Base-by-base conservation (phyloP, 2,113 vertebrate species). In the Saguinus midas region DNA sequence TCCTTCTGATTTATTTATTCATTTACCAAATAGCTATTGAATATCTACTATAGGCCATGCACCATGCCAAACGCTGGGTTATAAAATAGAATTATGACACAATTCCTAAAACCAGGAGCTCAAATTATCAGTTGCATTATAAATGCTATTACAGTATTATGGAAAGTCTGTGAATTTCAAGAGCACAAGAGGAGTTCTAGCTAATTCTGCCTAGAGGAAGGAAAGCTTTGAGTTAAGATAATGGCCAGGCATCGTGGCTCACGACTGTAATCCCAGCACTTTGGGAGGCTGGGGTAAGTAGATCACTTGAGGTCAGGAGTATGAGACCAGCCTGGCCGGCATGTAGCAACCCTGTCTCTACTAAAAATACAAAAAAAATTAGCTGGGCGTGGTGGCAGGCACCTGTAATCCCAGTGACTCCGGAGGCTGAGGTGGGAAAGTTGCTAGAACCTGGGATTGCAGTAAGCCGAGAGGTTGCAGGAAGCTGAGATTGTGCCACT, bases 71-170 rank as follows among this genome's bases (percentile, higher is more conserved):
- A 84, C 2, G 40, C 50, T 48, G 61, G 37, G 29, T 87, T 85
- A 87, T 32, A 85, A 79, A 89, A 75, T 37, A 66, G 66, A 37
- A 95, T 91, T 95, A 94, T 57, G 73, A 82, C 6, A 95, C 6
- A 92, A 48, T 76, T 91, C 21, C 55, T 80, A 70, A 90, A 97
- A 85, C 66, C 25, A 90, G 68, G 57, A 94, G 35, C 8, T 94
- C 76, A 87, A 20, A 73, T 91, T 66, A 89, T 85, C 58, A 29
- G 64, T 2, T 82, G 13, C 52, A 92, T 78, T 94, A 72, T 75
- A 93, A 93, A 70, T 83, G 37, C 48, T 97, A 75, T 55, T 93
- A 93, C 2, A 93, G 80, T 95, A 79, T 61, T 84, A 92, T 23
- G 50, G 16, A 79, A 4, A 93, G 52, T 73, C 93, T 87, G 40